These are phyloP conservation scores for Epiblema foenella DNA, from an alignment of 2,888 invertebrate species.

Conservation along the genomic window DNA sequence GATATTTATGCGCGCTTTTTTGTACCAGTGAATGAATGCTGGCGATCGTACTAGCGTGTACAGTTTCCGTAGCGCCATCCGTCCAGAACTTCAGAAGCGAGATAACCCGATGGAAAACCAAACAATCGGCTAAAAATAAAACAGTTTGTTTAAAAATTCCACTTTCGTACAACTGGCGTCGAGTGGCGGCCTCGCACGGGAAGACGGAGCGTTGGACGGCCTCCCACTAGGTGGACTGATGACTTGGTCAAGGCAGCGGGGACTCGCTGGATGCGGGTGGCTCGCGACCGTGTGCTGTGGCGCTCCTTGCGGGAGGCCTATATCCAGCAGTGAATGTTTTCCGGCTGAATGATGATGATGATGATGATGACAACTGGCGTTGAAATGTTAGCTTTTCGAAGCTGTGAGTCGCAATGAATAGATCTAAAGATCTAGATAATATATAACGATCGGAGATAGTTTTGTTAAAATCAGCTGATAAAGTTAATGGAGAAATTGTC, in stretches of 20 bases:
- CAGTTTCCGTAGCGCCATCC: slow-evolving; percentile 1
- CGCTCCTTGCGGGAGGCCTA: too few species aligned
- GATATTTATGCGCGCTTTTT: too few species aligned
- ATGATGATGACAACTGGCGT: slow-evolving; percentile 26
- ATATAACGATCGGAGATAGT: background rate
- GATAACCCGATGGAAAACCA: slow-evolving; percentile 32
- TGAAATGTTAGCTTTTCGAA: slow-evolving; percentile 3
- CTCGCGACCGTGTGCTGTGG: too few species aligned
- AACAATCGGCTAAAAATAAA: slow-evolving; percentile 41
- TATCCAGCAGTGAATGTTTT: too few species aligned
- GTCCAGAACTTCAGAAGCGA: slow-evolving; percentile 24
- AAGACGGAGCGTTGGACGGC: too few species aligned
- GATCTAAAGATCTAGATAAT: background rate
- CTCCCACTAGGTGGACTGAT: too few species aligned
- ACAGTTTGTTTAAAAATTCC: slow-evolving; percentile 42
- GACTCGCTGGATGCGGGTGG: too few species aligned
- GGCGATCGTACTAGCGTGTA: background rate
- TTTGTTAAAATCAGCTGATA: background rate
- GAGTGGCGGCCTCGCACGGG: too few species aligned
- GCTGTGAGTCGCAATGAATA: slow-evolving; percentile 4
- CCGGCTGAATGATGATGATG: too few species aligned
- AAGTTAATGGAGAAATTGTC: background rate
- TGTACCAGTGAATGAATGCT: too few species aligned
- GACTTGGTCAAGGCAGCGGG: too few species aligned
- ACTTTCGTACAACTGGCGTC: slow-evolving; percentile 28